Conservation (phyloP, 2,888 invertebrate genomes). For the Asteroscopus sphinx region DNA sequence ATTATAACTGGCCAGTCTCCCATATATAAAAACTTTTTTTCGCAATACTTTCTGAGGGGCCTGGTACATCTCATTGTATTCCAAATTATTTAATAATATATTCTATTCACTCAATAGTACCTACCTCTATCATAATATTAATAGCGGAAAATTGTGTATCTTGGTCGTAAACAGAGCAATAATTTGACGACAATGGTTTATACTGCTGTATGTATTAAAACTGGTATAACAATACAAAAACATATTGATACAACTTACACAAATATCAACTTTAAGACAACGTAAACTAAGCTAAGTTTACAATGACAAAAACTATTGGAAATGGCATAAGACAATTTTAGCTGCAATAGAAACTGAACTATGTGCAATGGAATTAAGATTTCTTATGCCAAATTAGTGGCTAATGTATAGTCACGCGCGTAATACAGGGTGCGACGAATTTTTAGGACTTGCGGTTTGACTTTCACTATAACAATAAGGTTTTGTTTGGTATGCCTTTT, state of each 20-base stretch:
- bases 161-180: slow-evolving; percentile 60
- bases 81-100: slow-evolving; percentile 65
- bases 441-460: slow-evolving; percentile 25
- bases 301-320: background rate
- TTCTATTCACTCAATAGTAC: slow-evolving; percentile 57
- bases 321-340: slow-evolving; percentile 14
- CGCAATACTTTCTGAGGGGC: no score
- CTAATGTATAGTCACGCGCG: background rate
- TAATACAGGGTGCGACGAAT: slow-evolving; percentile 23
- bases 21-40: no score
- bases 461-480: slow-evolving; percentile 19
- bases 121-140: slow-evolving; percentile 55
- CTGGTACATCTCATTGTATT: slow-evolving; percentile 40
- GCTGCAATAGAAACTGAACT: slow-evolving; percentile 2
- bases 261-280: slow-evolving; percentile 22
- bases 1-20: no score
- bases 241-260: background rate
- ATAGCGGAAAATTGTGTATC: slow-evolving; percentile 63
- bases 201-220: slow-evolving; percentile 29
- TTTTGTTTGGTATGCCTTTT: background rate
- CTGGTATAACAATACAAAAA: slow-evolving; percentile 18
- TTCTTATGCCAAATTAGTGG: background rate
- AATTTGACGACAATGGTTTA: slow-evolving; percentile 56
- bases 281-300: slow-evolving; percentile 22
- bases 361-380: background rate